A percentile compares a stretch with the other conserved stretches of the same genome.
Evolutionary conservation across 1,140 invertebrate genomes (phyloP).

Genomic region (Drosophila watanabei): DNA sequence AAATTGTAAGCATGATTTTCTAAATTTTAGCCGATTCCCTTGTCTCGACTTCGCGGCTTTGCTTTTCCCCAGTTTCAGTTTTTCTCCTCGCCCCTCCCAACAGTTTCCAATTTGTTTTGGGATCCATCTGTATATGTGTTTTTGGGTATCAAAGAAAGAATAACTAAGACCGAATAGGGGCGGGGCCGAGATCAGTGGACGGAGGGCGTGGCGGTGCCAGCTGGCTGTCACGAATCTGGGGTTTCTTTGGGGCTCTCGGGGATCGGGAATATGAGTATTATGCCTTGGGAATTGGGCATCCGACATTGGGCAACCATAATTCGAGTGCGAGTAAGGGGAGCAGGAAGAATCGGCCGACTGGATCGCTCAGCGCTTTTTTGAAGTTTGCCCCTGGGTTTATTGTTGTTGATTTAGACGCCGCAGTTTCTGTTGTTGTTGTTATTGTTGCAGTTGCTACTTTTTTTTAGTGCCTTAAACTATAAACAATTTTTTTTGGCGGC

Average conservation of each 20-base stretch:
- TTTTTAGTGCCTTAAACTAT: constrained; percentile 57
- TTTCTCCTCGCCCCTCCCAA: constrained; percentile 9
- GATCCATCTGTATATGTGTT: constrained; percentile 14
- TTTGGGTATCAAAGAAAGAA: constrained; percentile 70
- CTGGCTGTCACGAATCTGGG: constrained; percentile 71
- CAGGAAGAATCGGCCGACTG: constrained; percentile 80
- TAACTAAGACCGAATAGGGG: constrained; percentile 17
- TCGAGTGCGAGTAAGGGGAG: constrained; percentile 42
- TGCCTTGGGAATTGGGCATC: constrained; percentile 33
- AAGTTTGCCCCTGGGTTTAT: constrained; percentile 53
- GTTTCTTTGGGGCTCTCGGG: constrained; percentile 54
- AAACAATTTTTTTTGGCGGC: constrained; percentile 76
- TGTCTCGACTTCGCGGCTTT: constrained; percentile 17
- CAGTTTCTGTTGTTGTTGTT: constrained; percentile 23
- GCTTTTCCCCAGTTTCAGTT: constrained; percentile 1
- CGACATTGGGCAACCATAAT: constrained; percentile 59
- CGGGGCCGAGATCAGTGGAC: constrained; percentile 1
- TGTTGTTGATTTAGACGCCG: constrained; percentile 59
- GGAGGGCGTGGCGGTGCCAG: constrained; percentile 42
- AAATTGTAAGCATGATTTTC: constrained; percentile 71
- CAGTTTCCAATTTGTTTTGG: constrained; percentile 58
- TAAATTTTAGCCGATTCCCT: constrained; percentile 65
- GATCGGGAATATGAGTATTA: constrained; percentile 33
- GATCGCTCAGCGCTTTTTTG: constrained; percentile 71
- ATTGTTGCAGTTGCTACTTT: constrained; percentile 31